Evolutionary conservation across 2,113 vertebrate genomes (phyloP).

Genomic region (Chaetodon trifascialis): DNA sequence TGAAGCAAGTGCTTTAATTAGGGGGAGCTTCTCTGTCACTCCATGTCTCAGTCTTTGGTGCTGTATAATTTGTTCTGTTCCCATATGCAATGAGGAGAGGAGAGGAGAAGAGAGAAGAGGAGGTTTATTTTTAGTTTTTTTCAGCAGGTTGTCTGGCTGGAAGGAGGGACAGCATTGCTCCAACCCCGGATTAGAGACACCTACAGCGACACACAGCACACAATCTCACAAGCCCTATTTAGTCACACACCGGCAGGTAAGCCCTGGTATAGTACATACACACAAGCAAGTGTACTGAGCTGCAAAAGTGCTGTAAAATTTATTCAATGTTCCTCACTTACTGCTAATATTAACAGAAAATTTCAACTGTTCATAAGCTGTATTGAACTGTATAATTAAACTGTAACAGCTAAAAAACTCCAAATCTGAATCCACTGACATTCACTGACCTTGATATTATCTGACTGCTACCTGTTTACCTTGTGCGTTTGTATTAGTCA

Average conservation of each 20-base stretch:
- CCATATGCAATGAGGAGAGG: background rate
- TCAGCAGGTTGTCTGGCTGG: slow-evolving; percentile 72
- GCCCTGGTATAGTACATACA: background rate
- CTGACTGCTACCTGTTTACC: slow-evolving; percentile 21
- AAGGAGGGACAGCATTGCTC: slow-evolving; percentile 61
- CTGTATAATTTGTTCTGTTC: slow-evolving; percentile 30
- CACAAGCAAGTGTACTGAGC: background rate
- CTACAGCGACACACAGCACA: slow-evolving; percentile 63
- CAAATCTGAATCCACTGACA: slow-evolving; percentile 5
- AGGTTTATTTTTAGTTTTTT: slow-evolving; percentile 70
- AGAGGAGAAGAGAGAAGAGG: slow-evolving; percentile 14
- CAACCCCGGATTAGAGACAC: slow-evolving; percentile 75
- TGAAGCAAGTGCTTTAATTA: slow-evolving; percentile 75
- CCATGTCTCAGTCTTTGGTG: slow-evolving; percentile 14
- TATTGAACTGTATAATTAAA: background rate
- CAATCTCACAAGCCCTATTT: slow-evolving; percentile 31
- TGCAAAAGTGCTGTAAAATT: slow-evolving; percentile 6
- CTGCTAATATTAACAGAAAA: background rate
- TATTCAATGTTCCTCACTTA: background rate
- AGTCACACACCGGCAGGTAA: slow-evolving; percentile 52
- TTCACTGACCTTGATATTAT: slow-evolving; percentile 41
- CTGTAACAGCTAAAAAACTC: background rate
- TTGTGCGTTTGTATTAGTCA: slow-evolving; percentile 11
- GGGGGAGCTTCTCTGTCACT: slow-evolving; percentile 35
- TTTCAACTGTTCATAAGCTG: too few species aligned